Base-by-base conservation (phyloP, 2,888 invertebrate species). In the Cylindroiulus punctatus region DNA sequence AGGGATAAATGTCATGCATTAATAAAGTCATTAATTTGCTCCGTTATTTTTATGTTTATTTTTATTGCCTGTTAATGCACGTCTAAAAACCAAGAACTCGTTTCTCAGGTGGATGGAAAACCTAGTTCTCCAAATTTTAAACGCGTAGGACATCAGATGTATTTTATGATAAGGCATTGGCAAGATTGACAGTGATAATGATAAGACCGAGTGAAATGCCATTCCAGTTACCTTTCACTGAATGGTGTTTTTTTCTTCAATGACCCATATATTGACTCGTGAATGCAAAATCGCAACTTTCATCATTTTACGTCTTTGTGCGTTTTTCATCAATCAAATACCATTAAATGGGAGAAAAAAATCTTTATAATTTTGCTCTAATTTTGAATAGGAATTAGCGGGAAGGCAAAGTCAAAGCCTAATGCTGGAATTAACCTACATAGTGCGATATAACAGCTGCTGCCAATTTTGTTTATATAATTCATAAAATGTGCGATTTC, bases 191-290 rank as follows among this genome's bases (percentile, higher is more conserved):
- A 76, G 76, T 76, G 76, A 76, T 76, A 76, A 76, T 76, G 76
- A 76, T 76, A 76, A 76, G 76, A 76, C 30, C 76, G 76, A 30
- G 26, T 14, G 76, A 76, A 76, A 76, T 76, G 76, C 76, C 76
- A 76, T 76, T 76, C 76, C 76, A 76, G 76, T 76, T 76, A 76
- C 76, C 76, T 76, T 76, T 76, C 26, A 76, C 76, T 76, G 76
- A 17, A 76, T 76, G 76, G 26, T 76, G 30, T 76, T 32, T 76
- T 76, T 30, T 76, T 17, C 76, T 76, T 30, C 76, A 76, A 30
- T 76, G 76, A 76, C 76, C 76, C 76, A 76, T 76, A 76, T 76
- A 76, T 76, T 76, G 76, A 76, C 76, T 76, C 76, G 76, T 76
- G 76, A 76, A 76, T 76, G 30, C 76, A 32, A 76, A 76, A 32